These are phyloP conservation scores for Trichopria drosophilae DNA, from an alignment of 2,888 invertebrate genomes.

Conservation along the genomic window DNA sequence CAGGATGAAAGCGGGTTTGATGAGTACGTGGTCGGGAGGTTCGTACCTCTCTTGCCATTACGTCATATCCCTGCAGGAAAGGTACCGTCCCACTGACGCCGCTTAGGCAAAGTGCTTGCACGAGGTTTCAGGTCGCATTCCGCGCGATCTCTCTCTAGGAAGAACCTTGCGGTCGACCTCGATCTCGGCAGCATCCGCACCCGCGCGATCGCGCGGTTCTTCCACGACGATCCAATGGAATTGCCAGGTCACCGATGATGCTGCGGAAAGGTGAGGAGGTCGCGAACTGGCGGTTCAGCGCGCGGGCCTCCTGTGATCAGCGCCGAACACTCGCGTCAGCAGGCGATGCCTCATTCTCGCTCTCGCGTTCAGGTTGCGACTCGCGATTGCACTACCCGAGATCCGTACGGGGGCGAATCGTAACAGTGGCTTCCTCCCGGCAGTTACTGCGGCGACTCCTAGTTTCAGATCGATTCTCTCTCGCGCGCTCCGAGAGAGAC, in stretches of 20 bases:
- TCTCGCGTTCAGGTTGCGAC: constrained; percentile 37
- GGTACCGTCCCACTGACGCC: constrained; percentile 55
- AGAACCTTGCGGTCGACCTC: constrained; percentile 22
- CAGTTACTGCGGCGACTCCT: constrained; percentile 58
- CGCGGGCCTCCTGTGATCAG: constrained; percentile 37
- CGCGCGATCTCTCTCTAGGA: constrained; percentile 32
- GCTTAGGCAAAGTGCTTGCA: constrained; percentile 48
- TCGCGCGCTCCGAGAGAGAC: constrained; percentile 40
- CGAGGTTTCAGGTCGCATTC: constrained; percentile 48
- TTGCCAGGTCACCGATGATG: constrained; percentile 8
- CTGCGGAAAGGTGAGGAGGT: constrained; percentile 9
- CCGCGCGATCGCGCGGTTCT: constrained; percentile 18
- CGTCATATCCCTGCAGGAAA: constrained; percentile 60
- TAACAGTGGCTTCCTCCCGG: constrained; percentile 53
- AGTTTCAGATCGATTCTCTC: constrained; percentile 58
- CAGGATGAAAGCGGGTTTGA: no score
- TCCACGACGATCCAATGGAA: constrained; percentile 7
- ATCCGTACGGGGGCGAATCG: constrained; percentile 50
- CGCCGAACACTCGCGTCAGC: constrained; percentile 39
- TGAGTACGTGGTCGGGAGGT: constrained; percentile 6
- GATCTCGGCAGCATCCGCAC: constrained; percentile 18
- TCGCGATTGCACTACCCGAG: constrained; percentile 49
- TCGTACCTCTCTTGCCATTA: constrained; percentile 63
- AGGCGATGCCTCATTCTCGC: constrained; percentile 43
- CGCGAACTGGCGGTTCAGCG: constrained; percentile 28